phyloP scores from a whole-genome alignment of 2,113 vertebrate species.

The Meleagris gallopavo region DNA sequence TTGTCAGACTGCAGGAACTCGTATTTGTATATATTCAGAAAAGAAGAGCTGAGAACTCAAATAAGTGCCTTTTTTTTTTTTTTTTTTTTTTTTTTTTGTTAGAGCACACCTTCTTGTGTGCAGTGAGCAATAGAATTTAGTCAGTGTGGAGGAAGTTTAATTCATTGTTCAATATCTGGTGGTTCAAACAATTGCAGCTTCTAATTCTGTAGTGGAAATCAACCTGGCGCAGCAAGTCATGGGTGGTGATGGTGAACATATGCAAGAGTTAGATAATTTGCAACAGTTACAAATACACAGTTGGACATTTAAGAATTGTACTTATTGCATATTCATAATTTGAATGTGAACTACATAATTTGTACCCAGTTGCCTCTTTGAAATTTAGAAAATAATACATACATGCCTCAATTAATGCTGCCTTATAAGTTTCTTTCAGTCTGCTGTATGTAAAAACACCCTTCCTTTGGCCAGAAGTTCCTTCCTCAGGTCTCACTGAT shows the following conservation, averaged over 20 bases:
- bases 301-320: not conserved
- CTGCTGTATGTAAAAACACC: not conserved
- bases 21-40: not conserved
- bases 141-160: not conserved
- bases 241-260: not conserved
- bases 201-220: not conserved
- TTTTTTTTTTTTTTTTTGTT: no score
- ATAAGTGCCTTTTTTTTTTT: not conserved
- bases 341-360: not conserved
- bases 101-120: not conserved
- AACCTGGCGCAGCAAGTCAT: constrained; percentile 6
- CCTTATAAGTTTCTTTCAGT: not conserved
- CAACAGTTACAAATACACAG: not conserved
- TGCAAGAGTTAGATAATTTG: not conserved
- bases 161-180: not conserved
- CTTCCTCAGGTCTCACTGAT: not conserved
- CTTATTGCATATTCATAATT: not conserved
- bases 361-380: not conserved
- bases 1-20: not conserved
- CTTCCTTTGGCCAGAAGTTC: not conserved
- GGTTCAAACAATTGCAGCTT: not conserved
- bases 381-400: not conserved
- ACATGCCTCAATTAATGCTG: not conserved
- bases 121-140: not conserved
- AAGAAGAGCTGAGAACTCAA: not conserved